Conservation (phyloP, 2,797 vertebrate species). For the Prunella strophiata region DNA sequence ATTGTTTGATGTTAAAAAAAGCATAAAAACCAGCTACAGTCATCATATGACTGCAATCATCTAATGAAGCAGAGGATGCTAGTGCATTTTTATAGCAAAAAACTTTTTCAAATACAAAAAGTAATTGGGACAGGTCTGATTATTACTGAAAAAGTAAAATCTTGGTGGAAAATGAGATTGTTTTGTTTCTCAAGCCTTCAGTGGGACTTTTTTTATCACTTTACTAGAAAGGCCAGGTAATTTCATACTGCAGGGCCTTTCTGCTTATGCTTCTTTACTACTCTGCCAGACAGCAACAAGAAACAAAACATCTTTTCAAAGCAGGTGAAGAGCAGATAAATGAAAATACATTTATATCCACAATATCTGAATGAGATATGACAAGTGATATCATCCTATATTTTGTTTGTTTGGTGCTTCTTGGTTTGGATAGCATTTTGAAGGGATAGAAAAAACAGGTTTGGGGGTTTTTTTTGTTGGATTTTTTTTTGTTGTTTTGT, state of each 20-base stretch:
- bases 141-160: neutral
- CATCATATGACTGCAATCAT: neutral
- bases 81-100: neutral
- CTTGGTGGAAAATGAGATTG: neutral
- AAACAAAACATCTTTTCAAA: constrained; percentile 6
- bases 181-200: neutral
- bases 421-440: neutral
- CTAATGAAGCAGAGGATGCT: neutral
- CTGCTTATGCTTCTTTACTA: neutral
- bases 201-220: neutral
- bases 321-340: neutral
- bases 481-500: neutral
- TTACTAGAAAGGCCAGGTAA: neutral
- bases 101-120: neutral
- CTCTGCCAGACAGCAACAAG: neutral
- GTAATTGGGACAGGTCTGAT: neutral
- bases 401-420: neutral
- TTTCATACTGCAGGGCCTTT: neutral
- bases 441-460: neutral
- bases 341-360: neutral
- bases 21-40: neutral
- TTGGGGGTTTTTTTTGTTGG: neutral
- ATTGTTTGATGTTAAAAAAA: neutral
- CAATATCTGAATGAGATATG: constrained; percentile 12
- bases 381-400: neutral